phyloP scores from a whole-genome alignment of 92 coral and sea anemone genomes.

The Meandrina meandrites region DNA sequence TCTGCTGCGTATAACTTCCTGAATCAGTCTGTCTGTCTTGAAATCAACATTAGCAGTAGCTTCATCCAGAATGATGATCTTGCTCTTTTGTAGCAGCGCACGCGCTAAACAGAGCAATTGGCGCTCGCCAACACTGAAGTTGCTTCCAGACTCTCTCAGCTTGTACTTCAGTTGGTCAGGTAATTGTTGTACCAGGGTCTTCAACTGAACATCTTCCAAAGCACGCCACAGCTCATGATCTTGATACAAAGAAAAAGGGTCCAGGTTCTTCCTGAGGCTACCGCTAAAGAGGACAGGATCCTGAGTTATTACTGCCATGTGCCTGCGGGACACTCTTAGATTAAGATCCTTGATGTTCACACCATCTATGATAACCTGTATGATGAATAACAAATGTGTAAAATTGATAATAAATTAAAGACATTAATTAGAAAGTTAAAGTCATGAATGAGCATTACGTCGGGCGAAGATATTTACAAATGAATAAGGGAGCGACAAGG shows the following conservation, averaged over 20 bases:
- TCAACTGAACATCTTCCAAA: conserved; percentile 25
- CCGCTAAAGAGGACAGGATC: conserved; percentile 18
- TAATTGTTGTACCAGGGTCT: conserved; percentile 16
- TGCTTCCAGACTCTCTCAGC: conserved; percentile 10
- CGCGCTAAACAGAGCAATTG: conserved; percentile 27
- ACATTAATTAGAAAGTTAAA: no score
- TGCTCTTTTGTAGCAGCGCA: conserved; percentile 45
- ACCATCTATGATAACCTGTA: not conserved
- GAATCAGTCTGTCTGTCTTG: conserved; percentile 30
- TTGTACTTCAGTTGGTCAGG: conserved; percentile 9
- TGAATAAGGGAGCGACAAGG: no score
- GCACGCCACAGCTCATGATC: conserved; percentile 26
- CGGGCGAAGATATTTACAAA: no score
- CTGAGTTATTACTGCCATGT: conserved; percentile 10
- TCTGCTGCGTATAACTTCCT: conserved; percentile 18
- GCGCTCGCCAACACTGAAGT: conserved; percentile 25
- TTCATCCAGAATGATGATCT: conserved; percentile 62
- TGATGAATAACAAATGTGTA: not conserved
- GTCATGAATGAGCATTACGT: no score
- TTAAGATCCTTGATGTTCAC: not conserved
- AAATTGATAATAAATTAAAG: no score
- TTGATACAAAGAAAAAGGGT: conserved; percentile 9
- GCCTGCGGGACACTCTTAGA: not conserved
- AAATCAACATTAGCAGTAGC: conserved; percentile 60
- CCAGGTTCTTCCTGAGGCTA: conserved; percentile 11